Evolutionary conservation across 2,797 vertebrate species (phyloP).

Genomic region (Zenarchopterus dispar): DNA sequence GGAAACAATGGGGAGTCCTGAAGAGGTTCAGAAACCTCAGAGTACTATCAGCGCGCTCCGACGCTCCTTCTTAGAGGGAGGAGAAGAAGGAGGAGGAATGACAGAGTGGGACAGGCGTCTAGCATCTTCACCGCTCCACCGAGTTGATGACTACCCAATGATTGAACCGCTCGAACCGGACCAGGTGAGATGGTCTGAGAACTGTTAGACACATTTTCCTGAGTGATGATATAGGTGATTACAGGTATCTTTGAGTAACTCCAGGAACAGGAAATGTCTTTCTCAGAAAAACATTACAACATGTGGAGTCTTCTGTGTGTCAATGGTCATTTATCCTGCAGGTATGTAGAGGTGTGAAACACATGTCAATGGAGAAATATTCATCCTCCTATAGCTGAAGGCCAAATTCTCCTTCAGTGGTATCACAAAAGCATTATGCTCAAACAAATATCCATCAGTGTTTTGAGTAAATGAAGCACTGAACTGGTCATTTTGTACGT

Average conservation of each 20-base stretch:
- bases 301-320: too few relatives aligned
- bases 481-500: too few relatives aligned
- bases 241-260: not conserved
- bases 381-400: too few relatives aligned
- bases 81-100: constrained; percentile 71
- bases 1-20: constrained; percentile 87
- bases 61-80: constrained; percentile 88
- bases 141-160: constrained; percentile 92
- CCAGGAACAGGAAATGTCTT: too few relatives aligned
- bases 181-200: constrained; percentile 66
- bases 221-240: not conserved
- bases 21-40: constrained; percentile 88
- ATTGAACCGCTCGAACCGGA: constrained; percentile 94
- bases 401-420: too few relatives aligned
- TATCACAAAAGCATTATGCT: too few relatives aligned
- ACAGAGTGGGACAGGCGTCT: constrained; percentile 96
- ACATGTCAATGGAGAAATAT: too few relatives aligned
- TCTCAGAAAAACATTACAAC: too few relatives aligned
- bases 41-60: constrained; percentile 93
- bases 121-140: constrained; percentile 89
- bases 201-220: not conserved
- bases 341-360: too few relatives aligned
- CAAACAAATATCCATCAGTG: too few relatives aligned
- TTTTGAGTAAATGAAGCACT: too few relatives aligned
- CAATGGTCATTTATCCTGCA: too few relatives aligned